Base-by-base conservation (phyloP, 2,113 vertebrate species). In the Rhea pennata region DNA sequence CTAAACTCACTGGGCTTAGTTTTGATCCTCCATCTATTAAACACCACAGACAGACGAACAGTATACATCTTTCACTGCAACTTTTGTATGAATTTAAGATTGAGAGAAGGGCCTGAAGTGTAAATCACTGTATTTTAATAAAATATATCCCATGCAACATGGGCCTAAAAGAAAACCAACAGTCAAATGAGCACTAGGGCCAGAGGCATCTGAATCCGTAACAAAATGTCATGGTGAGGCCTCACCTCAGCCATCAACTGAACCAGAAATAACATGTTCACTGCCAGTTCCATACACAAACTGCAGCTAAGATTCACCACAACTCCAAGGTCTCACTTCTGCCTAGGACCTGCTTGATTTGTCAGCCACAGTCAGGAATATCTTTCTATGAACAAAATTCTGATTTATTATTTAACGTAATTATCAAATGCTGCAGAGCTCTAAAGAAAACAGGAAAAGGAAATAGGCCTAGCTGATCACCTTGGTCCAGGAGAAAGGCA, bases 21-120 rank as follows among this genome's bases (percentile, higher is more conserved):
- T 29, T 65, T n/a, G 51, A 70, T 82, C 77, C 50, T 79, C 40
- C 66, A 5, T 53, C 74, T 79, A n/a, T 6, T 2, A 0, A 71
- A 40, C 61, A 21, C 50, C 82, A 29, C 84, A 51, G 42, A 26
- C 85, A 36, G 46, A 64, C 8, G 5, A 50, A 42, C 24, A 5
- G 29, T 16, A 24, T 10, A 1, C 48, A 5, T 5, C 9, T 6
- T 5, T 26, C 31, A 0, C 20, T 11, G 39, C 5, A 3, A 39
- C 54, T 5, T 65, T 61, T 0, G 1, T 4, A 5, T 19, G 22
- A 51, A 29, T 26, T 66, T 12, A 22, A 67, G 46, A 29, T 71
- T 36, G 36, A 31, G 46, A 58, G 39, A 44, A 51, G 12, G 48
- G 46, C 74, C 46, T 22, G 9, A 7, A 24, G 21, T 59, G 73